Evolutionary conservation across 2,113 vertebrate species (phyloP).

Genomic region (Tympanuchus pallidicinctus): DNA sequence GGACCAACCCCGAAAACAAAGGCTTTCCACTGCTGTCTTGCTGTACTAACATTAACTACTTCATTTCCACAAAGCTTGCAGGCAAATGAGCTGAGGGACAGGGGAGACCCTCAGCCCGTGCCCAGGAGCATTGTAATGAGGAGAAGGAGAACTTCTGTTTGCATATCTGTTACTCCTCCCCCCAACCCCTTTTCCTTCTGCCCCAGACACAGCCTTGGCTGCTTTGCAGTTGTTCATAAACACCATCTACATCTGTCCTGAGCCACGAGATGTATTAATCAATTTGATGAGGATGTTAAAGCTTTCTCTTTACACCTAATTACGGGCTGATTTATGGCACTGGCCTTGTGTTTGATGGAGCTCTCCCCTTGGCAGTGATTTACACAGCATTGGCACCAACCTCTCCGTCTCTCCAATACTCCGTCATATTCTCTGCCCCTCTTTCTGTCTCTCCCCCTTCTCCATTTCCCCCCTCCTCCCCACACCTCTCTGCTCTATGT

Average conservation of each 20-base stretch:
- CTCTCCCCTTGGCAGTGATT: conserved; percentile 77
- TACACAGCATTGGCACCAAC: conserved; percentile 70
- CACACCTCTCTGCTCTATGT: conserved; percentile 56
- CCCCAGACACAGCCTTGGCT: conserved; percentile 18
- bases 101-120: not conserved
- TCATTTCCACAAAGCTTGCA: not conserved
- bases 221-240: conserved; percentile 68
- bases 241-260: conserved; percentile 75
- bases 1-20: not conserved
- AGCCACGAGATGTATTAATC: conserved; percentile 79
- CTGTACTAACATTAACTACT: not conserved
- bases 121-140: not conserved
- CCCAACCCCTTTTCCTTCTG: not conserved
- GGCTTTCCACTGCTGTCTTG: not conserved
- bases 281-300: conserved; percentile 85
- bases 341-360: conserved; percentile 77
- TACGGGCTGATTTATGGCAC: conserved; percentile 82
- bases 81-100: not conserved
- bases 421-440: conserved; percentile 53
- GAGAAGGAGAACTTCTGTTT: not conserved
- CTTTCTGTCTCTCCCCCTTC: not conserved
- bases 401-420: conserved; percentile 68
- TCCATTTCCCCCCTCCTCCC: not conserved
- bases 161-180: not conserved
- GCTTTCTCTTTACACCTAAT: conserved; percentile 84